These are phyloP conservation scores for Hystrix cristata DNA, from an alignment of 2,113 vertebrate species.

Conservation along the genomic window DNA sequence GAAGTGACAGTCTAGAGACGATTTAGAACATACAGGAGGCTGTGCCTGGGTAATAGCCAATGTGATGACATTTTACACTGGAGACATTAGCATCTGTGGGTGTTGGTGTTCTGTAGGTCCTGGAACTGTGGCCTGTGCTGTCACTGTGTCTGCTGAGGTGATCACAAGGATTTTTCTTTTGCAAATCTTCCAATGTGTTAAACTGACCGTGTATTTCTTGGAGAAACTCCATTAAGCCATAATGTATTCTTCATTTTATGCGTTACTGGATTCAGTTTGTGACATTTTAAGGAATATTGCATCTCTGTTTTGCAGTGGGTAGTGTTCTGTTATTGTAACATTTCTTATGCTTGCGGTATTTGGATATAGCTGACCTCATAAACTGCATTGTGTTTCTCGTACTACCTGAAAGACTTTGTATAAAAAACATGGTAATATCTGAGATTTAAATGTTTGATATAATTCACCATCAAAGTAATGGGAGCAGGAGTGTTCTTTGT, in stretches of 20 bases:
- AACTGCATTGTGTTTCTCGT: background rate
- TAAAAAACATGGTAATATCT: background rate
- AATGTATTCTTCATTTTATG: background rate
- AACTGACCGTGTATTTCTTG: background rate
- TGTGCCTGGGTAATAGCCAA: background rate
- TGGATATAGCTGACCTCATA: background rate
- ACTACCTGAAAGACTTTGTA: background rate
- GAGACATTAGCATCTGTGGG: background rate
- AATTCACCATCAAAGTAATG: background rate
- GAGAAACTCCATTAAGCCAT: background rate
- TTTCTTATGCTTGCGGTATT: background rate
- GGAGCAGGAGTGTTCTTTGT: background rate
- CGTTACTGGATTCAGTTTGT: background rate
- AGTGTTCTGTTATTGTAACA: background rate
- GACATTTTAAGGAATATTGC: background rate
- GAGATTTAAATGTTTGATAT: background rate
- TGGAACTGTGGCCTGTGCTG: background rate
- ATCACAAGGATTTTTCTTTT: background rate
- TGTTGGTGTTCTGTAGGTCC: background rate
- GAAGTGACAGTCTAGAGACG: fast-evolving
- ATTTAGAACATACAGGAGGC: no score
- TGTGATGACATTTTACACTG: fast-evolving
- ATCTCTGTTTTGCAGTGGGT: background rate
- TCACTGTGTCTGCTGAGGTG: background rate
- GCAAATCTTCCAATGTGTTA: background rate